phyloP scores from a whole-genome alignment of 2,888 invertebrate genomes.

The Leucoptera coffeella region DNA sequence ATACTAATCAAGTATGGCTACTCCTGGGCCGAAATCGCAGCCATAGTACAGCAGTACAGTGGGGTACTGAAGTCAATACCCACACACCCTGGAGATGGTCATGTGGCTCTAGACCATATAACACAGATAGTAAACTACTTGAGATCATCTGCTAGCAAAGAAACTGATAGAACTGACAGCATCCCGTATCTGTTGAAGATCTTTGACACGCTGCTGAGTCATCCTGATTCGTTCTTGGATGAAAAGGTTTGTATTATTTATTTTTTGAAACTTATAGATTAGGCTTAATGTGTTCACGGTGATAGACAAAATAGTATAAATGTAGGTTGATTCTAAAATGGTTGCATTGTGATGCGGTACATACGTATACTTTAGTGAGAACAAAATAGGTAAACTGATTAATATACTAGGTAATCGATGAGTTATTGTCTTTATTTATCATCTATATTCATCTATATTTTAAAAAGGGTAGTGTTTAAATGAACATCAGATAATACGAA shows the following conservation, averaged over 20 bases:
- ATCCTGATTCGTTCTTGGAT: conserved; percentile 61
- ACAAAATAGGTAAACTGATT: too few relatives aligned
- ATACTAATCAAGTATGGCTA: conserved; percentile 54
- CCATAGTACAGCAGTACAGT: conserved; percentile 50
- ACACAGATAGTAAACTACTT: conserved; percentile 53
- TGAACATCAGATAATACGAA: too few relatives aligned
- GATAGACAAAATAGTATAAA: too few relatives aligned
- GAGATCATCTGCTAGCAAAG: conserved; percentile 22
- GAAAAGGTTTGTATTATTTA: conserved; percentile 70
- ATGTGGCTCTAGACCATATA: conserved; percentile 52
- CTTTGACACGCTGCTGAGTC: conserved; percentile 26
- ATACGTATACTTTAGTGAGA: too few relatives aligned
- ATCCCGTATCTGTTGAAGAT: conserved; percentile 60
- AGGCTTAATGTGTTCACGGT: too few relatives aligned
- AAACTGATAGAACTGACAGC: conserved; percentile 40
- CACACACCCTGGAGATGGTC: conserved; percentile 60
- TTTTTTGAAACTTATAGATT: too few relatives aligned
- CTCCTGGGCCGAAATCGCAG: conserved; percentile 50
- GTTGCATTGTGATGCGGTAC: too few relatives aligned
- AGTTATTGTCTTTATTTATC: too few relatives aligned
- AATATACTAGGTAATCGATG: too few relatives aligned
- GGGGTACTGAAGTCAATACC: conserved; percentile 43
- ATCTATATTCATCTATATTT: too few relatives aligned
- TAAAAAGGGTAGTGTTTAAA: too few relatives aligned
- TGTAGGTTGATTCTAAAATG: too few relatives aligned